These are phyloP conservation scores for Diorhabda sublineata DNA, from an alignment of 1,140 invertebrate species.

Conservation along the genomic window DNA sequence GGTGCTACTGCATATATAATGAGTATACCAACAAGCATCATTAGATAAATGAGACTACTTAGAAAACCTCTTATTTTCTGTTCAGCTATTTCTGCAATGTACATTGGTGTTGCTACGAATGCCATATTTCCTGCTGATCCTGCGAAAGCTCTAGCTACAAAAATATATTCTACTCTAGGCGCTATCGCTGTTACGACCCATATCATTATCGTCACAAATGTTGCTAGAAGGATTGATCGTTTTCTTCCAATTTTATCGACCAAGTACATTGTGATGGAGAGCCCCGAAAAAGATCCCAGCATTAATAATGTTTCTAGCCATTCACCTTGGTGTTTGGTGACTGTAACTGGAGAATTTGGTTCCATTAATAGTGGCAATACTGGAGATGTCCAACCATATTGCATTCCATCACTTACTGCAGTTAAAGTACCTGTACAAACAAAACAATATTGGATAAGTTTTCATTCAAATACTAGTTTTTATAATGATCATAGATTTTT, in stretches of 20 bases:
- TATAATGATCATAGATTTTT: no score
- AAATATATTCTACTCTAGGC: conserved; percentile 47
- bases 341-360: conserved; percentile 39
- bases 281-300: conserved; percentile 58
- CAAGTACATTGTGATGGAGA: conserved; percentile 51
- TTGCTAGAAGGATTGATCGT: conserved; percentile 53
- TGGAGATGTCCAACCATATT: conserved; percentile 59
- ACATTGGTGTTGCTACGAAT: conserved; percentile 40
- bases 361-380: conserved; percentile 51
- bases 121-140: conserved; percentile 32
- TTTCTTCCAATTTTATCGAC: conserved; percentile 64
- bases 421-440: conserved; percentile 33
- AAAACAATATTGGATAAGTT: no score
- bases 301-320: conserved; percentile 62
- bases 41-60: conserved; percentile 36
- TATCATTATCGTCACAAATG: conserved; percentile 57
- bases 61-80: conserved; percentile 40
- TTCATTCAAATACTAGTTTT: no score
- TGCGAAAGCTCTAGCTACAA: conserved; percentile 48
- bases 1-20: conserved; percentile 38
- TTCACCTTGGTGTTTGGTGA: conserved; percentile 46
- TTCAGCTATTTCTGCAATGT: conserved; percentile 44
- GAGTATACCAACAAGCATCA: conserved; percentile 38
- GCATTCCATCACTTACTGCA: conserved; percentile 41
- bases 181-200: conserved; percentile 58